Evolutionary conservation across 1,140 invertebrate species (phyloP), one percentile per base, ranked within the genome.

Genomic region (Antheraea mylitta): DNA sequence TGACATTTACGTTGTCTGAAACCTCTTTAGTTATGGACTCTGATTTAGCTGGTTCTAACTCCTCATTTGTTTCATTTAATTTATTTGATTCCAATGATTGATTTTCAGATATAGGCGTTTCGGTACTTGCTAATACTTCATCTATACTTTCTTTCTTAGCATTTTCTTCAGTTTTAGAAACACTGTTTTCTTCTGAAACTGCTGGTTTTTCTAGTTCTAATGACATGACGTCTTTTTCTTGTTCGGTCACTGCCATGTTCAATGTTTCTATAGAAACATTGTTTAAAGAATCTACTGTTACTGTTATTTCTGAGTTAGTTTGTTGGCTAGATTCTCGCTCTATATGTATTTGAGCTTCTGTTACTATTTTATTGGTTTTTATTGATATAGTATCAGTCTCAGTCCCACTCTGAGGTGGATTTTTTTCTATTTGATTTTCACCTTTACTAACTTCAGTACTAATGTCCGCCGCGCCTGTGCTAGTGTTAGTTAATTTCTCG

Each of bases 271-370:
- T 81, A 60, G 87, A 73, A 68, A 90, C 76, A 79, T 93, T 83
- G 82, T 92, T 83, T 78, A 77, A 73, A 71, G 84, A 79, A 84
- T 87, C 89, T 19, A 92, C 77, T 67, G 84, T 90, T 42, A 90
- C 84, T 30, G 78, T 87, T 69, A 89, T 70, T 76, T 86, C 87
- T 30, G 87, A 89, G 77, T 78, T 90, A 18, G 86, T 86, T 66
- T 87, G 86, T 80, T 86, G 82, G 67, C 74, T 88, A 22, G 85
- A 87, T 75, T 88, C 85, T 42, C 84, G 78, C 76, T 92, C 87
- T 87, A 89, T 89, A 72, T 93, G 92, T 63, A 93, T 91, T 87
- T 92, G 90, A 42, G 92, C 92, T 90, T 93, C 92, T 18, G 92
- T 93, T 61, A 92, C 83, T 42, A 93, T 79, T 82, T 88, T 92